Percentiles rank a stretch among this genome's conserved stretches.
Conservation (phyloP, 2,888 invertebrate genomes). For the Andrena bucephala region DNA sequence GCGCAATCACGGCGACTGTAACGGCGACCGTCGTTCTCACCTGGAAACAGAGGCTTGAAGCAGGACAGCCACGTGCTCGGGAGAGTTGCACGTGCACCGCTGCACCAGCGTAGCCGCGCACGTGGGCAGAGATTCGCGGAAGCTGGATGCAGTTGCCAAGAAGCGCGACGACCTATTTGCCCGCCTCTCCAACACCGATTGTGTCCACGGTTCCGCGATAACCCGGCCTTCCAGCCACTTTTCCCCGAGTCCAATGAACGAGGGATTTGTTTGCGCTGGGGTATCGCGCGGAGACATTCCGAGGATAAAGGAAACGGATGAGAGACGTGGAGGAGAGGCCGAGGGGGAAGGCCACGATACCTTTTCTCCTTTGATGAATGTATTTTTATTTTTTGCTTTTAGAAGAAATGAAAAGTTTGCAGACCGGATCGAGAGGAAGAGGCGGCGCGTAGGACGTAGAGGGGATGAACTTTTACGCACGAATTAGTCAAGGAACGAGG, state of each 20-base stretch:
- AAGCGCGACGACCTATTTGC: conserved; percentile 38
- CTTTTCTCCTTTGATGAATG: neutral
- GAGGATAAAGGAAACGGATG: neutral
- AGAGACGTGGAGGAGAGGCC: neutral
- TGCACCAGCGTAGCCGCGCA: conserved; percentile 36
- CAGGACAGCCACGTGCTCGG: neutral
- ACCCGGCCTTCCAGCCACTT: neutral
- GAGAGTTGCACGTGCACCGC: conserved; percentile 13
- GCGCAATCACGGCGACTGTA: no score
- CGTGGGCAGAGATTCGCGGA: conserved; percentile 38
- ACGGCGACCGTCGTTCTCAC: no score
- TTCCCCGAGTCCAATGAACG: neutral
- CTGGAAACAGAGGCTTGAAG: no score
- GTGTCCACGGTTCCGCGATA: neutral
- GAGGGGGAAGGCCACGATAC: neutral
- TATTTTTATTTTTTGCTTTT: neutral
- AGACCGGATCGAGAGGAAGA: neutral
- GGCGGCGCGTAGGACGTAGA: conserved; percentile 22
- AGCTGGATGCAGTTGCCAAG: conserved; percentile 31
- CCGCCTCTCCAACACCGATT: conserved; percentile 2
- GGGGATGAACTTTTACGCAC: conserved; percentile 57
- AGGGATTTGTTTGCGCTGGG: neutral
- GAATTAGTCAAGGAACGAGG: conserved; percentile 63
- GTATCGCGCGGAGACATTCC: neutral
- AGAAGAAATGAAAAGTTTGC: neutral